Percentiles rank a stretch among this genome's conserved stretches.
Evolutionary conservation across 2,797 vertebrate species (phyloP).

Genomic region (Ptychadena robeensis): DNA sequence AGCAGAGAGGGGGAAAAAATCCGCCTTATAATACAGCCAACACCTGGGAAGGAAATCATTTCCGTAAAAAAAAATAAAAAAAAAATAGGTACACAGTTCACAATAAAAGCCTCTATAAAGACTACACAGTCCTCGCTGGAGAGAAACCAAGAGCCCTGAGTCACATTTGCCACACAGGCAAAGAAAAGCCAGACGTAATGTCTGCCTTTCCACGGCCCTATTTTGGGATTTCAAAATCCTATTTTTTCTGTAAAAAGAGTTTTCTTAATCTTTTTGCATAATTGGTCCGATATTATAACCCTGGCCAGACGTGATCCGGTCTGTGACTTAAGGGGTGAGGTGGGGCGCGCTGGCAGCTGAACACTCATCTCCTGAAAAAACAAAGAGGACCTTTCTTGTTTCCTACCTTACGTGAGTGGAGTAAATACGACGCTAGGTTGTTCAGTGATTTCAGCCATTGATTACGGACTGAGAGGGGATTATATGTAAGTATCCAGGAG

Average conservation of each 20-base stretch:
- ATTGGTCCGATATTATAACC: constrained; percentile 62
- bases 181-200: constrained; percentile 78
- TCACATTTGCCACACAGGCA: constrained; percentile 78
- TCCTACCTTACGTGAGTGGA: constrained; percentile 57
- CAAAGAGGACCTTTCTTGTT: constrained; percentile 73
- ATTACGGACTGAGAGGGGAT: constrained; percentile 33
- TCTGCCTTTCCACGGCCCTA: constrained; percentile 78
- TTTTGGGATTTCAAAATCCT: constrained; percentile 79
- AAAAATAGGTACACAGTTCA: constrained; percentile 66
- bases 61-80: constrained; percentile 64
- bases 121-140: constrained; percentile 71
- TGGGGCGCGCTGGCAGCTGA: constrained; percentile 66
- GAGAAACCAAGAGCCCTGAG: constrained; percentile 76
- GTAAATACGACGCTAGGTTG: constrained; percentile 64
- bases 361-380: constrained; percentile 65
- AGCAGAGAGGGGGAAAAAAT: not conserved
- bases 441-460: constrained; percentile 56
- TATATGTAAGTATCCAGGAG: constrained; percentile 7
- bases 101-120: constrained; percentile 67
- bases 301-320: constrained; percentile 69
- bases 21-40: constrained; percentile 20
- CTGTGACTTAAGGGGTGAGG: constrained; percentile 69
- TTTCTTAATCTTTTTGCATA: constrained; percentile 65
- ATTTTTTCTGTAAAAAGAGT: constrained; percentile 75
- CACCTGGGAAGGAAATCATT: constrained; percentile 62